Base-by-base conservation (phyloP, 2,888 invertebrate genomes). In the Gymnosoma rotundatum region DNA sequence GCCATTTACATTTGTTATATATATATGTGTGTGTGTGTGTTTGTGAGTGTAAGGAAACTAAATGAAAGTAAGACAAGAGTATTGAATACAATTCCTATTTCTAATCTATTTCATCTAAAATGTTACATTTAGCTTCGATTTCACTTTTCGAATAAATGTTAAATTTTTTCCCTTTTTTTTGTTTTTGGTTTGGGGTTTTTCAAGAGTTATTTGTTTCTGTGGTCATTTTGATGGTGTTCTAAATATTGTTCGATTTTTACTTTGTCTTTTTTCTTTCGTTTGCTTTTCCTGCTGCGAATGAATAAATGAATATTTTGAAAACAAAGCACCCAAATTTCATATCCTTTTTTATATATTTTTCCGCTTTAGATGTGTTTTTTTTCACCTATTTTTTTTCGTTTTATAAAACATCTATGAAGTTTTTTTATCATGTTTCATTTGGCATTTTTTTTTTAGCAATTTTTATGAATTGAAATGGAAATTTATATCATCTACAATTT, bases 381-480 rank as follows among this genome's bases (percentile, higher is more conserved):
- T 32, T 54, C 7, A 2, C 3, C 9, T 18, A 5, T 2, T 66
- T 36, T 12, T 12, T 42, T 10, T n/a, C 7, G 20, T 38, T 76
- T 48, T 12, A 38, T 20, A 21, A 63, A 66, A 72, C 8, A 64
- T 54, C 9, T 18, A 58, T 45, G n/a, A 45, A 8, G 10, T 50
- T 54, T 76, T 66, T 42, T 42, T 42, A 32, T 32, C 12, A 6
- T n/a, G 16, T 45, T 69, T 38, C 69, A 25, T 66, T 18, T 61
- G 69, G 54, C 32, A 36, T 50, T 80, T 67, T n/a, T n/a, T 50
- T 80, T 60, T 21, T 61, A 63, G 21, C 14, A 42, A 58, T 20
- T 67, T 78, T 82, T 76, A 66, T 67, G 60, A 63, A 78, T 73
- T 82, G 76, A 78, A 83, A 83, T 83, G 76, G 54, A 83, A 83